These are phyloP conservation scores for Enteromius argenteus DNA, from an alignment of 2,797 vertebrate species.

Conservation along the genomic window DNA sequence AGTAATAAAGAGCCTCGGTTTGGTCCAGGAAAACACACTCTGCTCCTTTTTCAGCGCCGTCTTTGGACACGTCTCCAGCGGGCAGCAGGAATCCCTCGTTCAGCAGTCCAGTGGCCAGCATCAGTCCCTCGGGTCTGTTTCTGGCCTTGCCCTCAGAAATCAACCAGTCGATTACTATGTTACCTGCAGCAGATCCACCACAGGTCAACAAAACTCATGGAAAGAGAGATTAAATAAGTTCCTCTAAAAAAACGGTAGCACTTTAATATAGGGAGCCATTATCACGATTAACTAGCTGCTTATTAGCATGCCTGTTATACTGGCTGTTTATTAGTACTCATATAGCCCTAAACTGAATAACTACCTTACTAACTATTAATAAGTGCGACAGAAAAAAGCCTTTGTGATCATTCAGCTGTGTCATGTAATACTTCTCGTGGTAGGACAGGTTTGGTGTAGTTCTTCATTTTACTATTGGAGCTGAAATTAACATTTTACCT, in stretches of 20 bases:
- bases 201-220: not conserved
- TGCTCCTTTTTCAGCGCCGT: slow-evolving; percentile 75
- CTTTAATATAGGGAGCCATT: not conserved
- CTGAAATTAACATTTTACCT: slow-evolving; percentile 72
- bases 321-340: not conserved
- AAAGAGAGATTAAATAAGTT: not conserved
- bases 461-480: not conserved
- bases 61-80: slow-evolving; percentile 88
- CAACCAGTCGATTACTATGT: slow-evolving; percentile 90
- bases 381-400: not conserved
- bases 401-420: not conserved
- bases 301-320: not conserved
- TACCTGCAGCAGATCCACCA: slow-evolving; percentile 74
- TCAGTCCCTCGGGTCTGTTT: slow-evolving; percentile 87
- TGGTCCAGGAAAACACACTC: slow-evolving; percentile 86
- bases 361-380: not conserved
- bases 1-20: slow-evolving; percentile 89
- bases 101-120: slow-evolving; percentile 89
- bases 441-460: not conserved
- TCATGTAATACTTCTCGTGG: not conserved
- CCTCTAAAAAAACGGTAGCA: not conserved
- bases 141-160: slow-evolving; percentile 83
- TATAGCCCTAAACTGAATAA: not conserved
- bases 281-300: not conserved
- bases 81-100: slow-evolving; percentile 93